Evolutionary conservation across 1,140 invertebrate species (phyloP).

Genomic region (Asbolus verrucosus): DNA sequence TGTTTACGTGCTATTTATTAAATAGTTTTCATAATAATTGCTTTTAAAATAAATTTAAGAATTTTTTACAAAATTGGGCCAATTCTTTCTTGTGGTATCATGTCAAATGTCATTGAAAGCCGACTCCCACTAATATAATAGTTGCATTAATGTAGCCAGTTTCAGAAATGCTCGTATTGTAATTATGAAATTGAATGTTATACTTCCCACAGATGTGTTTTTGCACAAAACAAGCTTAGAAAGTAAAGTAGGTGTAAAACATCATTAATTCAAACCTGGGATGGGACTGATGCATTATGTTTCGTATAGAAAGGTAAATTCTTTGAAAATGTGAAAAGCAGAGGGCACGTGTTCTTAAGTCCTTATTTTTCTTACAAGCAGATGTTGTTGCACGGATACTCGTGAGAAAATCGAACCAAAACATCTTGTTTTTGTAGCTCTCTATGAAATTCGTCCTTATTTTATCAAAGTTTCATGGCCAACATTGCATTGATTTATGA

Average conservation of each 20-base stretch:
- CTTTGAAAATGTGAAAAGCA: slow-evolving; percentile 42
- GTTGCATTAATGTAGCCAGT: slow-evolving; percentile 30
- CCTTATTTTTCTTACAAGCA: slow-evolving; percentile 41
- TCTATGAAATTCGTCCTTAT: background rate
- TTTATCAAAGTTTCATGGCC: slow-evolving; percentile 22
- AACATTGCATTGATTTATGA: slow-evolving; percentile 6
- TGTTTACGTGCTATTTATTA: slow-evolving; percentile 38
- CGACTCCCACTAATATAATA: slow-evolving; percentile 13
- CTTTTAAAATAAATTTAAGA: slow-evolving; percentile 9
- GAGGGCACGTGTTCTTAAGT: slow-evolving; percentile 44
- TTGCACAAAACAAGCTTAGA: slow-evolving; percentile 44
- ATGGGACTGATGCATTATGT: slow-evolving; percentile 44
- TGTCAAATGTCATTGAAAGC: slow-evolving; percentile 18
- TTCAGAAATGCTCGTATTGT: slow-evolving; percentile 40
- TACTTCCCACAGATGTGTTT: slow-evolving; percentile 45
- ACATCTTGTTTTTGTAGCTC: slow-evolving; percentile 10
- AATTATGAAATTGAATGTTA: slow-evolving; percentile 46
- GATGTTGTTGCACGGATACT: slow-evolving; percentile 34
- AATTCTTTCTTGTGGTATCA: slow-evolving; percentile 7
- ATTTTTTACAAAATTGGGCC: slow-evolving; percentile 15
- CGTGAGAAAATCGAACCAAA: slow-evolving; percentile 43
- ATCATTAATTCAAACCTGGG: slow-evolving; percentile 49
- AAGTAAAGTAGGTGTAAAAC: slow-evolving; percentile 50
- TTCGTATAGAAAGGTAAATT: slow-evolving; percentile 46
- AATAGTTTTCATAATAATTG: slow-evolving; percentile 32